Evolutionary conservation across 2,888 invertebrate genomes (phyloP), one percentile per base, ranked within the genome.

Genomic region (Mechanitis messenoides): DNA sequence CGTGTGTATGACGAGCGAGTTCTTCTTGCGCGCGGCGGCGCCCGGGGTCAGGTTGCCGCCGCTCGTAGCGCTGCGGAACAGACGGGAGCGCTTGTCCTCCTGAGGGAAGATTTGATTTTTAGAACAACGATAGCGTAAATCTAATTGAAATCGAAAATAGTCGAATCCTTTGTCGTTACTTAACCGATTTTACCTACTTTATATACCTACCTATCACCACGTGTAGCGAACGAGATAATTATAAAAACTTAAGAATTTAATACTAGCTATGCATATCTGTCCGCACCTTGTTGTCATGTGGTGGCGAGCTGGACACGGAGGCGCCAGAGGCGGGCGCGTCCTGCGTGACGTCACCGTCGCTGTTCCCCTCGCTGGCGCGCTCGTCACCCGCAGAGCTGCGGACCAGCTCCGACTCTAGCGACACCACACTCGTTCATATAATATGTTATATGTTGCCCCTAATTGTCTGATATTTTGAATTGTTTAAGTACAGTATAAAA

Each of bases 21-120:
- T 90, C 78, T 92, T 92, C 79, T 88, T 91, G 64, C 84, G 80
- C 45, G 74, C 78, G 63, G 82, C 80, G 59, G 80, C 81, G 3
- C 76, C 86, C 12, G 90, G 90, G 1, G 89, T 91, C 47, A 88
- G 68, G 77, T 83, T 87, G 3, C 91, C 85, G 12, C 90, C 90
- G 67, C 91, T 92, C 0, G 92, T 92, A 0, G 93, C 91, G 62
- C 93, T 92, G 20, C 94, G 86, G 80, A 94, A 95, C 59, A 95
- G 80, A 64, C 94, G 92, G 53, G 93, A 93, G 58, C 92, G 92
- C 72, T 90, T 91, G 73, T 91, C 91, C 70, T 91, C 90, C 87
- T 90, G 64, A 7, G 50, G 11, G 31, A 9, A 31, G 28, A 31
- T 35, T 35, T 35, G 2, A 35, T 6, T 5, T 35, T 3, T 35